Evolutionary conservation across 2,113 vertebrate genomes (phyloP).

Genomic region (Argyrosomus japonicus): DNA sequence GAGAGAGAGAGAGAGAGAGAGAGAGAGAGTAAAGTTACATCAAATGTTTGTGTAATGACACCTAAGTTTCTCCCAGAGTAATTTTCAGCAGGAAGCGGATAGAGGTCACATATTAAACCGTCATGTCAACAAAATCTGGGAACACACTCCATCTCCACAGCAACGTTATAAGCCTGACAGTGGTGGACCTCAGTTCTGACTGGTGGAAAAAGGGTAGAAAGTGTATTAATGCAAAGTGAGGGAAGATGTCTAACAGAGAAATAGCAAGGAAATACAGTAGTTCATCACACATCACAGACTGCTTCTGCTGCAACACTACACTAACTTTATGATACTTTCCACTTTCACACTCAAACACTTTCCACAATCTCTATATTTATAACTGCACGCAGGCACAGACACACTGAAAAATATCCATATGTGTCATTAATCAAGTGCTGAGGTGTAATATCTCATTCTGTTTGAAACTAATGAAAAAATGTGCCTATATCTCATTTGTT

Average conservation of each 20-base stretch:
- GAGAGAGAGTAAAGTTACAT: not conserved
- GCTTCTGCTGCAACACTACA: conserved; percentile 43
- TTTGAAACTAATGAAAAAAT: conserved; percentile 37
- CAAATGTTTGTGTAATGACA: not conserved
- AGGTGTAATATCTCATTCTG: conserved; percentile 38
- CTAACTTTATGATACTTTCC: conserved; percentile 64
- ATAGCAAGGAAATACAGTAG: conserved; percentile 7
- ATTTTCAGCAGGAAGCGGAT: not conserved
- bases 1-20: too few species aligned
- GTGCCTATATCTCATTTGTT: conserved; percentile 44
- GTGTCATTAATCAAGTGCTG: conserved; percentile 54
- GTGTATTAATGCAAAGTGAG: not conserved
- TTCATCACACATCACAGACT: conserved; percentile 34
- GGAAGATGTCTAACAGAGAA: conserved; percentile 32
- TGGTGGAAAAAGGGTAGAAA: too few species aligned
- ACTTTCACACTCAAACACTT: conserved; percentile 68
- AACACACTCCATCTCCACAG: not conserved
- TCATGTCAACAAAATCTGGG: not conserved
- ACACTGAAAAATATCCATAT: conserved; percentile 28
- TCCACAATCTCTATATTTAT: conserved; percentile 49
- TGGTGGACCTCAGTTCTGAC: not conserved
- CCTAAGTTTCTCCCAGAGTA: not conserved
- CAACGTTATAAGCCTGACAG: not conserved
- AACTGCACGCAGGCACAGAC: conserved; percentile 14
- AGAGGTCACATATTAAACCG: not conserved